phyloP scores from a whole-genome alignment of 2,797 vertebrate species.

The Aulostomus chinensis region DNA sequence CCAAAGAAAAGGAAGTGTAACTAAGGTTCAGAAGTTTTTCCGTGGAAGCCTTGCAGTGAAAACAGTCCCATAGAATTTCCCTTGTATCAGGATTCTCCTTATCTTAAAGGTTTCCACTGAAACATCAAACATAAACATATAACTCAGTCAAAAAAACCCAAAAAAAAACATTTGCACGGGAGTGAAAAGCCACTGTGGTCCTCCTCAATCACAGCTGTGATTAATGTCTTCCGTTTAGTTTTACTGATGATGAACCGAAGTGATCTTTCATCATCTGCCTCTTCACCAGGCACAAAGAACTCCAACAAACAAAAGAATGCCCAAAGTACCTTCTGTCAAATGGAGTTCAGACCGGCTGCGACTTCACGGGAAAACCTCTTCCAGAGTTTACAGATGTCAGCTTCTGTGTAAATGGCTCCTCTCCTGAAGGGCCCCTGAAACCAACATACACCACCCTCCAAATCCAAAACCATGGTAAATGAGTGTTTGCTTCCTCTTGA shows the following conservation, averaged over 20 bases:
- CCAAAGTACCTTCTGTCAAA: slow-evolving; percentile 52
- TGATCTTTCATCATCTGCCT: not conserved
- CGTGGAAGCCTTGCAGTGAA: too few species aligned
- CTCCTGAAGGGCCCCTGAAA: slow-evolving; percentile 40
- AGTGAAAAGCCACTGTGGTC: too few species aligned
- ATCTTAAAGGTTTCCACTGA: too few species aligned
- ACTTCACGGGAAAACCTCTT: slow-evolving; percentile 52
- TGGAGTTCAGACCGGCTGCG: slow-evolving; percentile 61
- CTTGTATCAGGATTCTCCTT: too few species aligned
- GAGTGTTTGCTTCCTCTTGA: not conserved
- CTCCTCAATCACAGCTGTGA: too few species aligned
- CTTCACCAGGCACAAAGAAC: slow-evolving; percentile 63
- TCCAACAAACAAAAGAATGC: slow-evolving; percentile 67
- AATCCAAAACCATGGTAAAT: slow-evolving; percentile 74
- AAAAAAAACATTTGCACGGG: too few species aligned
- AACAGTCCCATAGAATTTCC: too few species aligned
- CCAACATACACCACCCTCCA: slow-evolving; percentile 62
- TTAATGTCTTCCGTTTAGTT: not conserved
- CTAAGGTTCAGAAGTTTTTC: too few species aligned
- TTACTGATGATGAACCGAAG: too few species aligned
- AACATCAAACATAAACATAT: too few species aligned
- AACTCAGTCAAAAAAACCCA: too few species aligned
- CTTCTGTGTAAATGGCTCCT: slow-evolving; percentile 78
- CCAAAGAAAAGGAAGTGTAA: too few species aligned
- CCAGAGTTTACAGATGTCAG: slow-evolving; percentile 73